Evolutionary conservation across 2,888 invertebrate species (phyloP), one percentile per base, ranked within the genome.

Genomic region (Hyles lineata): DNA sequence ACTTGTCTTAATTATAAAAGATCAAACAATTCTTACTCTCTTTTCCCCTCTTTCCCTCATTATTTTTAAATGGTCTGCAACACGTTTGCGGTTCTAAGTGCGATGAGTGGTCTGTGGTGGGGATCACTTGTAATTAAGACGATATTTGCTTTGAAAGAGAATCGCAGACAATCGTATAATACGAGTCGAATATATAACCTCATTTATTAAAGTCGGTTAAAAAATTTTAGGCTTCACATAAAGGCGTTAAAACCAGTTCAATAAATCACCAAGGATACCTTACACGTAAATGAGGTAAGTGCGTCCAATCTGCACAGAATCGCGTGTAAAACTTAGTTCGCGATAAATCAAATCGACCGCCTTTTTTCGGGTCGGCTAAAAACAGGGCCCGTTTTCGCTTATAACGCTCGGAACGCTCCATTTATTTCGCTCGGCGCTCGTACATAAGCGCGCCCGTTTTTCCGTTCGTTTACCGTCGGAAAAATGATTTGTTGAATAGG

Each of bases 401-500:
- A 70, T 71, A 59, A 70, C 70, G 43, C 70, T 71, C 60, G 23
- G 71, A 70, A 73, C 73, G 58, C 71, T 67, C 82, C 82, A 82
- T 83, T 82, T 83, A 83, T 83, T 80, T 81, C 77, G 76, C 62
- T 70, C 67, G 55, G 74, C 78, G 79, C 81, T 84, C 81, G 85
- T 82, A 85, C 83, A 82, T 83, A 85, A 80, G 80, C 83, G 80
- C 80, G 78, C 77, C 76, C 80, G 79, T 78, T 79, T 77, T 75
- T 76, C 61, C 73, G 76, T 77, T 77, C 74, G 75, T 70, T 77
- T 76, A 76, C 77, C 77, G 77, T 75, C 74, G 73, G 75, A 78
- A 83, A 67, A 83, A 85, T 85, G 85, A 85, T 85, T 85, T 84
- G 85, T 85, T 81, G 82, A 85, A 80, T 82, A 77, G 78, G 67